A percentile compares a stretch with the other conserved stretches of the same genome.
These are phyloP conservation scores for Cenopis cana DNA, from an alignment of 2,888 invertebrate species.

Conservation along the genomic window DNA sequence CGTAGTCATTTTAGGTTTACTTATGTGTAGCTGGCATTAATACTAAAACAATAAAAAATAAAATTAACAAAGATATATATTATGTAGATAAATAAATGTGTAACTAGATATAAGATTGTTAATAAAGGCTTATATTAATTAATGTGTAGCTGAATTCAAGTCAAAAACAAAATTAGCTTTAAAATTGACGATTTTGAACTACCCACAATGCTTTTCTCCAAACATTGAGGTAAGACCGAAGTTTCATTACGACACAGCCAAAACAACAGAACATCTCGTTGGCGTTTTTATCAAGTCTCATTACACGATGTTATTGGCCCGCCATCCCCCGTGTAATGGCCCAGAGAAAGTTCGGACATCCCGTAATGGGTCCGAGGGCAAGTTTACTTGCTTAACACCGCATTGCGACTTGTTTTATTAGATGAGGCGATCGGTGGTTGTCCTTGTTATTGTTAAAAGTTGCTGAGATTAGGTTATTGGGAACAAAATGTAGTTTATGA, in stretches of 20 bases:
- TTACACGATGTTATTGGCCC: conserved; percentile 63
- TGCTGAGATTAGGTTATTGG: not conserved
- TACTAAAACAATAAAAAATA: too few species aligned
- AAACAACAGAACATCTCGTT: conserved; percentile 7
- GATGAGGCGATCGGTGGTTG: conserved; percentile 10
- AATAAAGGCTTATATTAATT: too few species aligned
- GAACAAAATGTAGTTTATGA: not conserved
- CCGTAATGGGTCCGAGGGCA: not conserved
- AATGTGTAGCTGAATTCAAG: too few species aligned
- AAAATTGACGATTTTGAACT: too few species aligned
- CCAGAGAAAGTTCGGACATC: conserved; percentile 47
- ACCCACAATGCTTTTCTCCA: too few species aligned
- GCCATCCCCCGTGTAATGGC: conserved; percentile 50
- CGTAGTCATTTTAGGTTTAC: too few species aligned
- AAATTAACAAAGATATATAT: too few species aligned
- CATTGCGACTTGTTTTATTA: conserved; percentile 31
- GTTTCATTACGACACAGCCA: conserved; percentile 8
- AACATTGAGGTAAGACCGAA: not conserved
- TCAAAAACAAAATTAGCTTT: too few species aligned
- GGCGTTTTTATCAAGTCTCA: conserved; percentile 67
- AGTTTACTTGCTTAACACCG: conserved; percentile 26
- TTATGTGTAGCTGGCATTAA: too few species aligned
- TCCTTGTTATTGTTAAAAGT: conserved; percentile 8
- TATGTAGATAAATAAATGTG: too few species aligned
- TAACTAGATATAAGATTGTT: too few species aligned